Base-by-base conservation (phyloP, 2,888 invertebrate species). In the Agrochola lychnidis region DNA sequence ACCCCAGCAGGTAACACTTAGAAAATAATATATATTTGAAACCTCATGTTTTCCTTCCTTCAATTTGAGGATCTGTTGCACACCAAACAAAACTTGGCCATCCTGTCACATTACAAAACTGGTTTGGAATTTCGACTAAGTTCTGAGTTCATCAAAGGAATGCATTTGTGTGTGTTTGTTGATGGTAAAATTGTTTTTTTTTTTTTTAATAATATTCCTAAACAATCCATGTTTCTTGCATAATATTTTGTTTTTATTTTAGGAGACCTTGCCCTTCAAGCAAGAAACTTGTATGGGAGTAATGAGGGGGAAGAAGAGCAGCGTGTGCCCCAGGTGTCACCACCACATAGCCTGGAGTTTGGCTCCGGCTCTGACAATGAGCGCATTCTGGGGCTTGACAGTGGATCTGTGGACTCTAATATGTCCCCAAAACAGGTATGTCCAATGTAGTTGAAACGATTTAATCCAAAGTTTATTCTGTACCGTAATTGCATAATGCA, bases 351-450 rank as follows among this genome's bases (percentile, higher is more conserved):
- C 91, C 97, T 98, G 89, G 98, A 97, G 83, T 98, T 98, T 97
- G 98, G 97, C 4, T 95, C 96, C 79, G 96, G 98, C 84, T 97
- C 97, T 90, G 98, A 98, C 91, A 98, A 98, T 92, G 99, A 99
- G 96, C 98, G 98, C 92, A 98, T 99, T 92, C 95, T 98, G 91
- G 98, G 98, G 84, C 98, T 99, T 90, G 98, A 99, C 97, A 98
- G 98, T 90, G 98, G 98, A 92, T 97, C 97, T 90, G 96, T 98
- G 91, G 98, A 98, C 93, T 97, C 98, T 67, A 98, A 98, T 94
- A 98, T 98, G 96, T 98, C 98, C 85, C 98, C 98, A 93, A 98
- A 98, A 95, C 98, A 98, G 97, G 97, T 97, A 91, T 88, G 36
- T 82, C 30, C n/a, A 4, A 14, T 42, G 22, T 36, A 22, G 48